Conservation (phyloP, 2,888 invertebrate genomes). For the Syrphus vitripennis region DNA sequence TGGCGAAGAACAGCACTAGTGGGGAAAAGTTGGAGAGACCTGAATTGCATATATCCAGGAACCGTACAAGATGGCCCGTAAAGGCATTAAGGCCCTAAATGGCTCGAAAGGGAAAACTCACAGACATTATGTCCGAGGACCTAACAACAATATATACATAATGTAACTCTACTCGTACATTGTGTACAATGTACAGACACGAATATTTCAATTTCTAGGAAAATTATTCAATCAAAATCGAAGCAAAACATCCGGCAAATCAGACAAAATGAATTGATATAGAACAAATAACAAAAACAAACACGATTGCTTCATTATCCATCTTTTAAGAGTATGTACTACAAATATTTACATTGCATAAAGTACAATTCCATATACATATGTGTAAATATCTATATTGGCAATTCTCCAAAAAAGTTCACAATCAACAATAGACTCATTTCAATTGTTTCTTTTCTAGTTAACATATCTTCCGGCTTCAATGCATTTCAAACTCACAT, state of each 20-base stretch:
- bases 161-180: too few species aligned
- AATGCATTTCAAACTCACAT: slow-evolving; percentile 46
- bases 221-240: background rate
- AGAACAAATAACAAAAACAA: background rate
- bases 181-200: too few species aligned
- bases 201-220: background rate
- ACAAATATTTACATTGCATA: too few species aligned
- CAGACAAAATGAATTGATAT: background rate
- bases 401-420: slow-evolving; percentile 5
- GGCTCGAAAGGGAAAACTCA: too few species aligned
- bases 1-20: too few species aligned
- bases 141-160: too few species aligned
- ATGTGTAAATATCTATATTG: background rate
- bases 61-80: too few species aligned
- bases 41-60: too few species aligned
- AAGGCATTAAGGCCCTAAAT: too few species aligned
- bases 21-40: too few species aligned
- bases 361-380: too few species aligned
- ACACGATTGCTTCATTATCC: slow-evolving; percentile 3
- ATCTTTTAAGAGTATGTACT: background rate
- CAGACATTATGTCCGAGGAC: too few species aligned
- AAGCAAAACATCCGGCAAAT: background rate
- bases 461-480: slow-evolving; percentile 20
- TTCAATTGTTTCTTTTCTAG: slow-evolving; percentile 4
- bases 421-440: background rate